Percentiles rank a stretch among this genome's conserved stretches.
Conservation (phyloP, 2,888 invertebrate genomes). For the Coremacera marginata region DNA sequence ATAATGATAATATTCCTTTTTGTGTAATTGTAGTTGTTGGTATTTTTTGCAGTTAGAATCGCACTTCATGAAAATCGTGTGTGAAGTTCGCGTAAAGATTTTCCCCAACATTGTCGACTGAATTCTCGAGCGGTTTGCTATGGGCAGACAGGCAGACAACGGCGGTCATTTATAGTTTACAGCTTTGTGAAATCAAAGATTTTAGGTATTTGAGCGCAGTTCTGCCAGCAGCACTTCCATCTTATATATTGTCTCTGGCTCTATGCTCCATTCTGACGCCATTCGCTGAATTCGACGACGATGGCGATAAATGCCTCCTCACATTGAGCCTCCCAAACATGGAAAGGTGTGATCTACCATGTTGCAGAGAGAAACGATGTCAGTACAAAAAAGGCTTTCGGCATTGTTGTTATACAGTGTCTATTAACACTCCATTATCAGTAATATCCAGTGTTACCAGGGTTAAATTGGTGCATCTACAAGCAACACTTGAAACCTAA, state of each 20-base stretch:
- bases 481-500: not conserved
- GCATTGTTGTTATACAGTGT: not conserved
- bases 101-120: not conserved
- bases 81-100: slow-evolving; percentile 44
- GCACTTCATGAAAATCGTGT: slow-evolving; percentile 50
- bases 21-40: slow-evolving; percentile 4
- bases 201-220: not conserved
- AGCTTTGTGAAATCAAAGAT: not conserved
- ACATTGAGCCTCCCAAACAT: not conserved
- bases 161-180: not conserved
- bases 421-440: slow-evolving; percentile 22
- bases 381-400: not conserved
- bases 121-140: not conserved
- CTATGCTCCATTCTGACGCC: not conserved
- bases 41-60: not conserved
- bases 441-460: not conserved
- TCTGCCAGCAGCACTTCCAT: not conserved
- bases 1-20: slow-evolving; percentile 4
- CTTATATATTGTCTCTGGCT: not conserved
- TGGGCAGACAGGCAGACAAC: not conserved
- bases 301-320: not conserved
- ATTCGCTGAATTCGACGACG: not conserved
- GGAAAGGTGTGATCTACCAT: not conserved
- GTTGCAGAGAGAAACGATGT: not conserved
- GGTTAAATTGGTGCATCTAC: slow-evolving; percentile 11